Conservation (phyloP, 2,888 invertebrate genomes). For the Apotomis capreana region DNA sequence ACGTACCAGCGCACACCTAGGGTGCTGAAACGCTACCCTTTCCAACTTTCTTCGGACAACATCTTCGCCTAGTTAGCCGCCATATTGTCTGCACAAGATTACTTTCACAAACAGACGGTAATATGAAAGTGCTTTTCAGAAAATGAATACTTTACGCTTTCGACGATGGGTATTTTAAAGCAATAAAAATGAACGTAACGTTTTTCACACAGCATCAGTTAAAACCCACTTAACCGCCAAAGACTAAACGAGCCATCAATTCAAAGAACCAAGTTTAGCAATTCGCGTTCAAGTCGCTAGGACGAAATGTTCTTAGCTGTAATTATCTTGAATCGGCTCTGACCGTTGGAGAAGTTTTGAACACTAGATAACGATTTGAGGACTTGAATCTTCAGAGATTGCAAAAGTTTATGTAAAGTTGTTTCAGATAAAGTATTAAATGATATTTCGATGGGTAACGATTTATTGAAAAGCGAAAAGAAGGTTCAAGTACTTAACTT, state of each 20-base stretch:
- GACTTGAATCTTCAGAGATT: conserved; percentile 32
- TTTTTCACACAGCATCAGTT: background rate
- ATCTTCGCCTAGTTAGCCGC: no score
- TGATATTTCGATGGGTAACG: background rate
- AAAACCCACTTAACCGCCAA: conserved; percentile 19
- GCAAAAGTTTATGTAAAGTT: conserved; percentile 27
- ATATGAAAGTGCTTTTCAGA: no score
- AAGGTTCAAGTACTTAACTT: no score
- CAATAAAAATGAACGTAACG: background rate
- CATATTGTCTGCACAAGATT: no score
- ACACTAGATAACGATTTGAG: conserved; percentile 32
- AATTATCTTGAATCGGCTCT: conserved; percentile 33
- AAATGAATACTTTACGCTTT: no score
- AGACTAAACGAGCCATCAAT: conserved; percentile 28
- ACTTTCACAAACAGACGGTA: no score
- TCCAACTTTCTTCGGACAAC: no score
- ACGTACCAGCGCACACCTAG: no score
- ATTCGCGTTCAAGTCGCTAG: conserved; percentile 33
- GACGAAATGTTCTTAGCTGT: conserved; percentile 39
- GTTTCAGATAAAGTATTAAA: conserved; percentile 24
- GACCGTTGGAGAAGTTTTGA: conserved; percentile 30
- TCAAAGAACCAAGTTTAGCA: conserved; percentile 36
- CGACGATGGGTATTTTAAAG: no score
- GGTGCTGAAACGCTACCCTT: no score
- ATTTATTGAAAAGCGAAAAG: conserved; percentile 5